Evolutionary conservation across 2,888 invertebrate species (phyloP), one percentile per base, ranked within the genome.

Genomic region (Agriopis aurantiaria): DNA sequence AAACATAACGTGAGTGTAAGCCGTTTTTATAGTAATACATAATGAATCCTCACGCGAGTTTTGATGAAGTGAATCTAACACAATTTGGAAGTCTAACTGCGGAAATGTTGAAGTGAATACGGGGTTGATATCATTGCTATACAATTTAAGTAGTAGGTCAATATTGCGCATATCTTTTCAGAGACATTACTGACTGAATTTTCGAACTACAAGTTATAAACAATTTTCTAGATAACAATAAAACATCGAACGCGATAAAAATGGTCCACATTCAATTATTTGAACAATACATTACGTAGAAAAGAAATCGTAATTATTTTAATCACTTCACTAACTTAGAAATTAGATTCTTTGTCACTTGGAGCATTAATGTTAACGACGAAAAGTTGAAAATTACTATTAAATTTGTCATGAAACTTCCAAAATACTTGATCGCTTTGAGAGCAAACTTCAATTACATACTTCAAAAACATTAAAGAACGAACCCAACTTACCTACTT

Each of bases 281-380:
- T 51, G 33, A 69, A 56, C 52, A 65, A 60, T 75, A 75, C 66
- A 70, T 75, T 78, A 78, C 71, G 71, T 78, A 81, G 75, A 77
- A 79, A 57, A 57, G 11, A 79, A 68, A 12, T 79, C 77, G 80
- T 80, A 80, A 82, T 77, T 65, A 17, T 14, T 62, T 66, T 51
- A 62, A 77, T 78, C 79, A 79, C 79, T 77, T 78, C 7, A 81
- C 65, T 75, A 73, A 73, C 74, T 78, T 80, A 78, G 57, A 55
- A 62, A 73, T 68, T 72, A 61, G 62, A n/a, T 43, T 74, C 63
- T 65, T 68, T 53, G 70, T 75, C 73, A 76, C 75, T 10, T 58
- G 68, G 66, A 46, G 46, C 33, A 57, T 0, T 45, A 43, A 55
- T 5, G 17, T 45, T 45, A 59, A 14, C 14, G 56, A 33, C 9